phyloP scores from a whole-genome alignment of 2,888 invertebrate genomes.

The Hydriomena furcata region DNA sequence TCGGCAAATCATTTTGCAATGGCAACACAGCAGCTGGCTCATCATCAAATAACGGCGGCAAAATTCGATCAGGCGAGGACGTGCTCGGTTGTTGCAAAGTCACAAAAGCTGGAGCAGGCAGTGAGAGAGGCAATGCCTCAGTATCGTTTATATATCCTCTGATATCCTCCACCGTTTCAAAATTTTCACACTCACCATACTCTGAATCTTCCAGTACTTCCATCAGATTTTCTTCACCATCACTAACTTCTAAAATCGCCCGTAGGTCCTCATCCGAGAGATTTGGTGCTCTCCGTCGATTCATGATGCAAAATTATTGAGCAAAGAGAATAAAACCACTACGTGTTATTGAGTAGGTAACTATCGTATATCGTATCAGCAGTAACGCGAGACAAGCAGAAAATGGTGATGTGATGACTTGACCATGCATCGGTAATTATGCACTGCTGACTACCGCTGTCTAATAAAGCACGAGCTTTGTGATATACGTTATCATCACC shows the following conservation, averaged over 20 bases:
- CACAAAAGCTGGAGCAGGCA: conserved; percentile 10
- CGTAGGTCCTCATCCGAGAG: conserved; percentile 11
- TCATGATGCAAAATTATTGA: conserved; percentile 12
- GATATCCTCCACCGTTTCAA: conserved; percentile 16
- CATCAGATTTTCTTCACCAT: conserved; percentile 15
- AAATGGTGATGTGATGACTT: conserved; percentile 12
- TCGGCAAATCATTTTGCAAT: conserved; percentile 14
- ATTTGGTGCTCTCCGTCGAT: conserved; percentile 11
- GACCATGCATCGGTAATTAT: conserved; percentile 9
- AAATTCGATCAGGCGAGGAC: conserved; percentile 15
- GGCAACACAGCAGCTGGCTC: conserved; percentile 14
- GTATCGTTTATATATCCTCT: conserved; percentile 11
- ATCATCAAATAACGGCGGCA: conserved; percentile 9
- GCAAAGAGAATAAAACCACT: conserved; percentile 6
- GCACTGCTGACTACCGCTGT: too few species aligned
- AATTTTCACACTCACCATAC: conserved; percentile 16
- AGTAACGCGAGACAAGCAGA: conserved; percentile 16
- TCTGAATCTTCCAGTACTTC: conserved; percentile 12
- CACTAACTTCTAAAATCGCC: conserved; percentile 15
- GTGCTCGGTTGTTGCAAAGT: conserved; percentile 13
- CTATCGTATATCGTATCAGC: conserved; percentile 8
- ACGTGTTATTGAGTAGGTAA: conserved; percentile 6
- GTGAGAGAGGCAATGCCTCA: conserved; percentile 7
- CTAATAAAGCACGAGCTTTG: too few species aligned
- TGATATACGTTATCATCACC: too few species aligned